Base-by-base conservation (phyloP, 1,140 invertebrate genomes). In the Scaptodrosophila lebanonensis region DNA sequence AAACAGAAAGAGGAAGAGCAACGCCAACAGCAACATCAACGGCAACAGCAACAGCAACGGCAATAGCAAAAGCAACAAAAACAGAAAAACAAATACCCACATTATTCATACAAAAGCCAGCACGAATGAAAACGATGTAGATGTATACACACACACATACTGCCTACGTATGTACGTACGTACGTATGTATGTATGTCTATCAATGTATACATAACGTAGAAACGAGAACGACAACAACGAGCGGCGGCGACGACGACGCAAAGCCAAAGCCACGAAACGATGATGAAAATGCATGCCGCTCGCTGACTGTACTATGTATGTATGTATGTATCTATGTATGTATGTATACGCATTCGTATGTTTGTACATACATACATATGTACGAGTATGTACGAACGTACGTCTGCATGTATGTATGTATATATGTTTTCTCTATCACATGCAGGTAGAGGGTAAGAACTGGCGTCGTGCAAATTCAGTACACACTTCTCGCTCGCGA, bases 391-490 rank as follows among this genome's bases (percentile, higher is more conserved):
- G 32, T 38, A 17, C 33, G 11, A 9, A 8, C 43, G 13, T 35
- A 32, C 20, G 45, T 35, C 15, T 22, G 42, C 36, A 20, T 54
- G 40, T 57, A 20, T 75, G 43, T 38, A 51, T 54, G 30, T 56
- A 64, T 42, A 15, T 52, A 15, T 49, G 22, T 32, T 54, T 15
- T 25, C 32, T 45, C 59, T 27, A 17, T 20, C 29, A 44, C 57
- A 43, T 49, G 57, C 45, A 43, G 44, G 44, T 35, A 44, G 50
- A 71, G 68, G 22, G 59, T 49, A 52, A 48, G 52, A 58, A 59
- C 54, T 42, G 47, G 47, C 53, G 61, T 62, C 66, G 70, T 54
- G 72, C 73, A 77, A 82, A 76, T 83, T 83, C 75, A 82, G 63
- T 83, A 45, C 47, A 48, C 56, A 51, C 33, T 43, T 82, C 59